Conservation (phyloP, 2,797 vertebrate species). For the Malurus splendens region DNA sequence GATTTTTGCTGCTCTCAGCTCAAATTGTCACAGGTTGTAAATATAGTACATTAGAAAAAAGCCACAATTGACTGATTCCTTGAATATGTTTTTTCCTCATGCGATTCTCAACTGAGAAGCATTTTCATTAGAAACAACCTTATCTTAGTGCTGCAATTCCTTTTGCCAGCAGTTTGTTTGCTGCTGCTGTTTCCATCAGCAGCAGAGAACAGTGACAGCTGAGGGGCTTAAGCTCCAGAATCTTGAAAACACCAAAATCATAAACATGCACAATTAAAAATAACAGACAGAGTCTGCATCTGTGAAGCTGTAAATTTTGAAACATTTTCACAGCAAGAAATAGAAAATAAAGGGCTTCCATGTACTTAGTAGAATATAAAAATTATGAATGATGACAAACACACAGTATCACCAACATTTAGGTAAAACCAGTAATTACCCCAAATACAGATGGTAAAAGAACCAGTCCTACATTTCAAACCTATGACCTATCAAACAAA, state of each 20-base stretch:
- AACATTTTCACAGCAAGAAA: not conserved
- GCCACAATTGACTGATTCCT: not conserved
- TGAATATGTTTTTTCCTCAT: not conserved
- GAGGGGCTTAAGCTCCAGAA: not conserved
- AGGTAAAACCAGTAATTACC: not conserved
- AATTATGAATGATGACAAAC: not conserved
- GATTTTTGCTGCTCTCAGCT: slow-evolving; percentile 30
- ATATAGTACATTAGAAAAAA: not conserved
- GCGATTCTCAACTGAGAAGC: not conserved
- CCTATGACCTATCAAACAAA: not conserved
- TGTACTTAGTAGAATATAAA: not conserved
- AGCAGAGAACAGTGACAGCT: not conserved
- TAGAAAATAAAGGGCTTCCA: not conserved
- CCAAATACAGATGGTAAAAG: not conserved
- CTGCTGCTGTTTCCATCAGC: not conserved
- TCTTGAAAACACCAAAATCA: not conserved
- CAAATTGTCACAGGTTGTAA: slow-evolving; percentile 5
- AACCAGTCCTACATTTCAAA: not conserved
- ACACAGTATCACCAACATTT: not conserved
- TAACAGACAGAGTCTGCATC: not conserved
- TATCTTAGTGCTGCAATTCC: not conserved
- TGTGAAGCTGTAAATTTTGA: not conserved
- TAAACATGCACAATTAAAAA: not conserved
- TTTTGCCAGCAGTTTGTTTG: not conserved
- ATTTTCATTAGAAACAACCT: slow-evolving; percentile 16